Evolutionary conservation across 2,888 invertebrate genomes (phyloP).

Genomic region (Nomada lathburiana): DNA sequence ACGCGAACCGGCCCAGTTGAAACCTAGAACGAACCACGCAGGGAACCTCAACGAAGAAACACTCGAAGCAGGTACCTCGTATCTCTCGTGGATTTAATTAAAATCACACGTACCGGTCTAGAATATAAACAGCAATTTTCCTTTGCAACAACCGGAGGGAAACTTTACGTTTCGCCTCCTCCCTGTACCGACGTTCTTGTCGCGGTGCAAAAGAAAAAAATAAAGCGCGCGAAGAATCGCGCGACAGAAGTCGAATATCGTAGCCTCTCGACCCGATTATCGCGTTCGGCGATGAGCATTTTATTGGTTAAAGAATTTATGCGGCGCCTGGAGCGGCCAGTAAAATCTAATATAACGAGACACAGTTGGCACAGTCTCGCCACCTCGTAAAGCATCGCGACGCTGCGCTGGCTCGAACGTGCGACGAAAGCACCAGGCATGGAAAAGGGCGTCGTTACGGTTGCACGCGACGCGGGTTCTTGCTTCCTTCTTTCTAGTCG

Average conservation of each 20-base stretch:
- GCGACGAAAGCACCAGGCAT: constrained; percentile 73
- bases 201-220: not conserved
- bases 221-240: not conserved
- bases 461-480: constrained; percentile 5
- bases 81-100: constrained; percentile 4
- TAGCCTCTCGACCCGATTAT: constrained; percentile 37
- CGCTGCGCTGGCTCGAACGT: constrained; percentile 61
- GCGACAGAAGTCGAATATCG: constrained; percentile 2
- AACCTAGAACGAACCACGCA: not conserved
- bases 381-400: constrained; percentile 81
- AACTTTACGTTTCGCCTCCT: not conserved
- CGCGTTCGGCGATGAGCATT: constrained; percentile 75
- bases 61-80: not conserved
- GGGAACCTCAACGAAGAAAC: not conserved
- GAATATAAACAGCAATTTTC: not conserved
- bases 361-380: constrained; percentile 81
- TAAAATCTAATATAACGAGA: constrained; percentile 83
- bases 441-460: constrained; percentile 62
- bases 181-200: not conserved
- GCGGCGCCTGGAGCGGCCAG: constrained; percentile 78
- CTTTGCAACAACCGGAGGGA: not conserved
- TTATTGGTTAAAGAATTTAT: constrained; percentile 83
- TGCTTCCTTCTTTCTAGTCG: constrained; percentile 1
- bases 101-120: not conserved
- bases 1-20: not conserved